phyloP scores from a whole-genome alignment of 2,888 invertebrate species.

The Drosophila kambysellisi region DNA sequence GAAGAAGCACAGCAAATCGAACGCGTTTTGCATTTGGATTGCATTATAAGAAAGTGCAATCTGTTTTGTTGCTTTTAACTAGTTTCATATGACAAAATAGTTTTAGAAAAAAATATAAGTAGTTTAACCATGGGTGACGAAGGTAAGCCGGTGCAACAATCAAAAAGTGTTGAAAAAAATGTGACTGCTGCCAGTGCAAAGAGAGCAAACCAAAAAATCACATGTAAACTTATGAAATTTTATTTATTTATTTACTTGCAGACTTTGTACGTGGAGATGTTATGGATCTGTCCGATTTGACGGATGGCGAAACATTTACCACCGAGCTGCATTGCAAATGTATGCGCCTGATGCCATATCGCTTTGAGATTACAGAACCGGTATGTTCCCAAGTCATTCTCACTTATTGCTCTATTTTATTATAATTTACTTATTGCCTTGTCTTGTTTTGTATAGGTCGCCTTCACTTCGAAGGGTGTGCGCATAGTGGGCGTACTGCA shows the following conservation, averaged over 20 bases:
- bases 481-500: conserved; percentile 87
- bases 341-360: conserved; percentile 94
- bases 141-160: conserved; percentile 16
- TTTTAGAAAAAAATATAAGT: background rate
- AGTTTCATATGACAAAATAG: background rate
- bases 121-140: conserved; percentile 15
- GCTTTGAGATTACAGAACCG: conserved; percentile 90
- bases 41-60: conserved; percentile 15
- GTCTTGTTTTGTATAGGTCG: conserved; percentile 84
- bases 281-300: conserved; percentile 85
- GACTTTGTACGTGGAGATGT: conserved; percentile 87
- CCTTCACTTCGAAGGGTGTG: conserved; percentile 87
- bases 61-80: background rate
- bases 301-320: conserved; percentile 86
- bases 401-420: background rate
- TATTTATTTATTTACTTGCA: conserved; percentile 74
- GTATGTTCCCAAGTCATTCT: conserved; percentile 85
- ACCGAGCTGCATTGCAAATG: conserved; percentile 90
- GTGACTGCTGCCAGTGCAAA: conserved; percentile 16
- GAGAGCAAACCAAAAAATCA: conserved; percentile 13
- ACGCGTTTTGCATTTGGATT: conserved; percentile 34
- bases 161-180: conserved; percentile 17
- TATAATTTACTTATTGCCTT: background rate
- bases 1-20: conserved; percentile 29
- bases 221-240: conserved; percentile 18